Conservation (phyloP, 2,797 vertebrate species). For the Microctenopoma stevenorrisi region DNA sequence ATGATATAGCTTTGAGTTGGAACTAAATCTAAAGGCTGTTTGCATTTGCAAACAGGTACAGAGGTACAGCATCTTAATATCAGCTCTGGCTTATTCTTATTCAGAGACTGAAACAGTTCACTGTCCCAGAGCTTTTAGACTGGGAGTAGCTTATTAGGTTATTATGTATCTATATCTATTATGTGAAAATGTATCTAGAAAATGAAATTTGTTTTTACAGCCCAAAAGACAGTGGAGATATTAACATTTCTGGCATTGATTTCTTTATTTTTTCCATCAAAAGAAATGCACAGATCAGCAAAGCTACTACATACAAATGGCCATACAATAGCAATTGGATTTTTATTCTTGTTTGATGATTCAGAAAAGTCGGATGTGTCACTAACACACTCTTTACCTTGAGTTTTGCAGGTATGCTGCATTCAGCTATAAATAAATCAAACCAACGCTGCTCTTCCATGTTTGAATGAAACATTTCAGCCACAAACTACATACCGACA, state of each 20-base stretch:
- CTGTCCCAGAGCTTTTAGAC: slow-evolving; percentile 1
- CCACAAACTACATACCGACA: slow-evolving; percentile 75
- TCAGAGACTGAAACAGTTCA: slow-evolving; percentile 22
- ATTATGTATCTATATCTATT: no score
- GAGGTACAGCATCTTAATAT: slow-evolving; percentile 20
- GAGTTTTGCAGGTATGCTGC: slow-evolving; percentile 78
- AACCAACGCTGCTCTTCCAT: slow-evolving; percentile 59
- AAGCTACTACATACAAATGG: slow-evolving; percentile 92
- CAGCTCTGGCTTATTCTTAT: slow-evolving; percentile 12
- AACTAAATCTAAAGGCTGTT: slow-evolving; percentile 31
- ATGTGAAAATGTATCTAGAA: not conserved
- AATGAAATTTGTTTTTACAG: not conserved
- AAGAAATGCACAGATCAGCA: slow-evolving; percentile 90
- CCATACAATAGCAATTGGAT: slow-evolving; percentile 87
- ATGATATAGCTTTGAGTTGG: slow-evolving; percentile 14
- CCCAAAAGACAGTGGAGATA: not conserved
- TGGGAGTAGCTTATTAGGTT: not conserved
- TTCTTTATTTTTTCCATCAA: slow-evolving; percentile 89
- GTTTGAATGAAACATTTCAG: slow-evolving; percentile 74
- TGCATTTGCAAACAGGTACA: not conserved
- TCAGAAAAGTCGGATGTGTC: slow-evolving; percentile 66
- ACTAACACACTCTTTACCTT: slow-evolving; percentile 71
- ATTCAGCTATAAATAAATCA: slow-evolving; percentile 72
- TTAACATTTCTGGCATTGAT: slow-evolving; percentile 86
- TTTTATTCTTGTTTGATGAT: slow-evolving; percentile 75